Evolutionary conservation across 2,888 invertebrate species (phyloP).

Genomic region (Volucella bombylans): DNA sequence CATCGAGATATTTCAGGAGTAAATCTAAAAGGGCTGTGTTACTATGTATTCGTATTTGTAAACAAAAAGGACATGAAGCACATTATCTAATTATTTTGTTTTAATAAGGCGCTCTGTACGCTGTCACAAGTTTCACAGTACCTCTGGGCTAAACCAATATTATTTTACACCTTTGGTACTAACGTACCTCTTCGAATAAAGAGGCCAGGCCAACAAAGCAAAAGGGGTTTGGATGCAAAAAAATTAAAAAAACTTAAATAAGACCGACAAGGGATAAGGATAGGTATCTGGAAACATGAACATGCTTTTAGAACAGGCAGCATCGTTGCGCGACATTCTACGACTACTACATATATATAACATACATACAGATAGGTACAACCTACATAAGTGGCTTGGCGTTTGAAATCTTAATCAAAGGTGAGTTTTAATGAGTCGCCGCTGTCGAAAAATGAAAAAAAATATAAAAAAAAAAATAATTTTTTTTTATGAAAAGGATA

Average conservation of each 20-base stretch:
- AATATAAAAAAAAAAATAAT: background rate
- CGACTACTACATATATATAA: background rate
- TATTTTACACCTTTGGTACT: slow-evolving; percentile 48
- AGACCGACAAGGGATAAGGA: slow-evolving; percentile 2
- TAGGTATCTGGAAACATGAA: slow-evolving; percentile 34
- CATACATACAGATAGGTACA: background rate
- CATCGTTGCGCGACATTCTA: background rate
- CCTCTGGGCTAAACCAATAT: slow-evolving; percentile 59
- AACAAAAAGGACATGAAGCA: background rate
- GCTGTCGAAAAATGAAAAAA: slow-evolving; percentile 6
- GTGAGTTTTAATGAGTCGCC: slow-evolving; percentile 59
- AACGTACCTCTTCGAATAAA: slow-evolving; percentile 15
- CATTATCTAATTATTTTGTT: slow-evolving; percentile 59
- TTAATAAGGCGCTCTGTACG: slow-evolving; percentile 30
- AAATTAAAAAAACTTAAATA: background rate
- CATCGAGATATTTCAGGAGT: background rate
- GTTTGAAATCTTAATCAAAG: slow-evolving; percentile 67
- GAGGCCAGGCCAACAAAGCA: background rate
- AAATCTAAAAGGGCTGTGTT: slow-evolving; percentile 11
- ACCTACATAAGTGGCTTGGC: slow-evolving; percentile 33
- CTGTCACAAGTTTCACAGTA: slow-evolving; percentile 35
- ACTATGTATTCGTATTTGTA: background rate
- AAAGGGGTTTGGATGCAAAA: background rate
- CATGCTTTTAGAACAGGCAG: slow-evolving; percentile 41
- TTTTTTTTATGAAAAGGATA: slow-evolving; percentile 2